Percentiles rank a stretch among this genome's conserved stretches.
These are phyloP conservation scores for Gadus chalcogrammus DNA, from an alignment of 2,113 vertebrate genomes.

Conservation along the genomic window DNA sequence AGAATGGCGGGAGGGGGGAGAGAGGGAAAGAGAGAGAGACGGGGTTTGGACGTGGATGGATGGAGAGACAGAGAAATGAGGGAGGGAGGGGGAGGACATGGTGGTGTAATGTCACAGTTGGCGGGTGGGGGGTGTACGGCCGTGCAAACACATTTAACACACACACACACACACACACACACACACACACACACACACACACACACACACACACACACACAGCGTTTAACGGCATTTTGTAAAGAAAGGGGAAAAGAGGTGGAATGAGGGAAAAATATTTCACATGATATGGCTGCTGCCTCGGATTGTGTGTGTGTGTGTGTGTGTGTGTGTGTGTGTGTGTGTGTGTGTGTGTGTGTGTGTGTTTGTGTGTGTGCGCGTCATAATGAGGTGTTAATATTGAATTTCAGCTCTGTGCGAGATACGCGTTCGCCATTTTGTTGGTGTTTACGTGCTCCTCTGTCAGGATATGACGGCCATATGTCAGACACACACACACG, in stretches of 20 bases:
- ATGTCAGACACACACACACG: no score
- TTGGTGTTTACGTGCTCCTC: no score
- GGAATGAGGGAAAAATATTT: background rate
- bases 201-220: no score
- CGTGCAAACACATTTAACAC: no score
- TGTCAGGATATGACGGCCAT: no score
- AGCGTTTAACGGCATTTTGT: no score
- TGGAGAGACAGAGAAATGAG: background rate
- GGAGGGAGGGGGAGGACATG: constrained; percentile 36
- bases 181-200: no score
- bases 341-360: background rate
- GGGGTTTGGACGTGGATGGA: constrained; percentile 2
- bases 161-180: no score
- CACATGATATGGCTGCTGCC: background rate
- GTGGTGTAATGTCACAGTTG: constrained; percentile 63
- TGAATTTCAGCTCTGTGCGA: no score
- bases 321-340: no score
- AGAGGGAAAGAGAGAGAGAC: constrained; percentile 15
- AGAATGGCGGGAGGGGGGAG: constrained; percentile 13
- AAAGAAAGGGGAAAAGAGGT: background rate
- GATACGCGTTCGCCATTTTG: no score
- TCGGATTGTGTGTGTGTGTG: no score
- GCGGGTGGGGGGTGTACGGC: constrained; percentile 53
- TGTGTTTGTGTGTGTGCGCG: background rate
- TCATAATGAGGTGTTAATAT: background rate